A percentile compares a stretch with the other conserved stretches of the same genome.
phyloP scores from a whole-genome alignment of 2,888 invertebrate genomes.

The Aphidoletes aphidimyza region DNA sequence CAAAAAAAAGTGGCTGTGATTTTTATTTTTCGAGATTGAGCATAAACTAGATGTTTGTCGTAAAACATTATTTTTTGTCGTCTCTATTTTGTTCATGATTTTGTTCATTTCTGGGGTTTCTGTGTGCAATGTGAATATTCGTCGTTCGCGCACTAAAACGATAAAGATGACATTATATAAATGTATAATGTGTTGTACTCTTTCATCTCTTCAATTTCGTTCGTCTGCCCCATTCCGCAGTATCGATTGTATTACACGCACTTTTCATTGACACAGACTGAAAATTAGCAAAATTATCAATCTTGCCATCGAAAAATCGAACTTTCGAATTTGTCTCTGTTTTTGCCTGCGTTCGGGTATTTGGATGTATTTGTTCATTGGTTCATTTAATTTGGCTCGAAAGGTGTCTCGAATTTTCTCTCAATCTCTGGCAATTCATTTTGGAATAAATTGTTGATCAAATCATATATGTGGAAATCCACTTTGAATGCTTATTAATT shows the following conservation, averaged over 20 bases:
- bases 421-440: background rate
- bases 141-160: background rate
- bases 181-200: background rate
- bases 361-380: background rate
- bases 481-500: background rate
- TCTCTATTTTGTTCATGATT: background rate
- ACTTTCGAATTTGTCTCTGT: constrained; percentile 15
- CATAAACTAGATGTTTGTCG: background rate
- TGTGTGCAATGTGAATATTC: background rate
- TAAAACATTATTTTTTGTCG: background rate
- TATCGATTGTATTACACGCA: background rate
- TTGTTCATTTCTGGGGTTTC: background rate
- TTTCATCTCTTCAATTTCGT: background rate
- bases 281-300: background rate
- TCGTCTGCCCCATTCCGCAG: background rate
- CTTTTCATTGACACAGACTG: background rate
- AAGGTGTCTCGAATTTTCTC: background rate
- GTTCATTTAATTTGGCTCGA: background rate
- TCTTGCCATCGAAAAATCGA: constrained; percentile 3
- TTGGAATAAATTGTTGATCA: background rate
- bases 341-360: no score
- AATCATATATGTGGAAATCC: background rate
- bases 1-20: background rate
- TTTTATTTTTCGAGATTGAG: background rate
- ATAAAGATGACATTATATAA: constrained; percentile 28